Evolutionary conservation across 2,797 vertebrate genomes (phyloP), one percentile per base, ranked within the genome.

Genomic region (Tenualosa ilisha): DNA sequence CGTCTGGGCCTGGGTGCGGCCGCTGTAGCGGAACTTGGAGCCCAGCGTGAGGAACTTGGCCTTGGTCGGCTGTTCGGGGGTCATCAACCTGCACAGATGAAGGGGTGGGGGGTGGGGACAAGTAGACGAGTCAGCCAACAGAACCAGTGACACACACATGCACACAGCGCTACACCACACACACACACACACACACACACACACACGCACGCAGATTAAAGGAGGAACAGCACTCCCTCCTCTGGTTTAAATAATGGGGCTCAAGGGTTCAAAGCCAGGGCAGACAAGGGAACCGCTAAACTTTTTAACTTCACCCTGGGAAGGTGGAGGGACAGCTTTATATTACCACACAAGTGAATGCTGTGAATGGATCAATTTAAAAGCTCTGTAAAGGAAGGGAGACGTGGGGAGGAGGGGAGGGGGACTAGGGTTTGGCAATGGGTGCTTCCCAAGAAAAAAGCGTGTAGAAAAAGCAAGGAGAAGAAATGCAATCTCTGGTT

Each of bases 11-110:
- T 99, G 98, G 0, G 98, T 99, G 6, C 98, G 96, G 1, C 98
- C 98, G 0, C 98, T 99, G 91, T 99, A 99, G 84, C 98, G 97
- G 92, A 99, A 99, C 95, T 97, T 99, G 13, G 98, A 99, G 81
- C 98, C 98, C 94, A 99, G 89, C 31, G 97, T 98, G 89, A 99
- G 92, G 91, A 99, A 99, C 89, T 96, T 97, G 2, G 96, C 94
- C 92, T 98, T 99, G 84, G 96, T 94, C 81, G 97, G 97, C 91
- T 97, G 96, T 65, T 99, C 98, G 11, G 97, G 97, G 84, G 97
- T 94, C 3, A 97, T 93, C 86, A 99, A 96, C 91, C 98, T 99
- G 65, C 2, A 82, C 56, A 49, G 7, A 8, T 5, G 46, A 49
- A 49, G 46, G 46, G 46, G 46, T 4, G 4, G 46, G 46, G 61